phyloP scores from a whole-genome alignment of 2,797 vertebrate genomes.

The Gymnothorax reevesii region DNA sequence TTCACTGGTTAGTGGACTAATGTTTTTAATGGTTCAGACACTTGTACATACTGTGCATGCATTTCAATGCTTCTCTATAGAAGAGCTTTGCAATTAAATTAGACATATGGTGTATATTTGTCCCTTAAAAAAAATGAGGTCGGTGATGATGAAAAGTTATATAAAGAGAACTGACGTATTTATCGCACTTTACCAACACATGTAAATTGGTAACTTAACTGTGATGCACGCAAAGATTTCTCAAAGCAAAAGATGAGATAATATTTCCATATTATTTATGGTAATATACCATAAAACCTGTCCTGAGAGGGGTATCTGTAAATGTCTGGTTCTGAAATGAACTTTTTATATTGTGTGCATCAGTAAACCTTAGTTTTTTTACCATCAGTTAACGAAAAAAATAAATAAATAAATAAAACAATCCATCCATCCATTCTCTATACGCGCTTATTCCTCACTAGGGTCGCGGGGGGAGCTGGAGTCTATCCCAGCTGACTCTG shows the following conservation, averaged over 20 bases:
- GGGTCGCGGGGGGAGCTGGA: too few relatives aligned
- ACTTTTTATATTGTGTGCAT: background rate
- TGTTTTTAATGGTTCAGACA: slow-evolving; percentile 25
- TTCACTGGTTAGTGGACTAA: background rate
- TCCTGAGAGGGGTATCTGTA: background rate
- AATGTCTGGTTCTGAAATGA: background rate
- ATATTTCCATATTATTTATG: too few relatives aligned
- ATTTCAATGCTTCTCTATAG: slow-evolving; percentile 45
- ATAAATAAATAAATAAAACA: too few relatives aligned
- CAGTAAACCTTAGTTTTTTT: background rate
- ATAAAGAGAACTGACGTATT: background rate
- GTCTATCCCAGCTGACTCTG: too few relatives aligned
- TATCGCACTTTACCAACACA: slow-evolving; percentile 50
- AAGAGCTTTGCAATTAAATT: slow-evolving; percentile 49
- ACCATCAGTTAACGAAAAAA: too few relatives aligned
- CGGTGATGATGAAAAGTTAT: slow-evolving; percentile 47
- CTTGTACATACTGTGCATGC: slow-evolving; percentile 29
- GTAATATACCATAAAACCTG: background rate
- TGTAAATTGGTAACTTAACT: slow-evolving; percentile 8
- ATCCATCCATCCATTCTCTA: too few relatives aligned
- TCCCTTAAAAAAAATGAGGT: slow-evolving; percentile 53
- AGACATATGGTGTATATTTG: slow-evolving; percentile 50
- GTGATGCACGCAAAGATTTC: slow-evolving; percentile 1
- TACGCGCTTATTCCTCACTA: too few relatives aligned
- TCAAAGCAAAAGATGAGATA: background rate